These are phyloP conservation scores for Pseudomyrmex sp. DNA, from an alignment of 1,140 invertebrate genomes.

Conservation along the genomic window DNA sequence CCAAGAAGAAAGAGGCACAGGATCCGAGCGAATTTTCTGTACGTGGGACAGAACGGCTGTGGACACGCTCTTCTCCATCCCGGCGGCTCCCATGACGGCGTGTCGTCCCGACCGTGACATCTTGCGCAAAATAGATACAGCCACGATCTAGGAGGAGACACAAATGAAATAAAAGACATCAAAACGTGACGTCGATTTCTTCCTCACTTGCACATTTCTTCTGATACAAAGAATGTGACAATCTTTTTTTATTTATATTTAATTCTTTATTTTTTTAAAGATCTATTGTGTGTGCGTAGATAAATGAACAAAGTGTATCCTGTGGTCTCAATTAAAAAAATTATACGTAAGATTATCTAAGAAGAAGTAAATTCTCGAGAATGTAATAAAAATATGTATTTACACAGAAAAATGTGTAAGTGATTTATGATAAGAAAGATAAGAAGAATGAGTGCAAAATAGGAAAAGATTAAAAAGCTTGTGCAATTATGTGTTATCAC, in stretches of 20 bases:
- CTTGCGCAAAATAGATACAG: conserved; percentile 90
- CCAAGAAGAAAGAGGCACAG: conserved; percentile 89
- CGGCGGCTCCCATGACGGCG: conserved; percentile 91
- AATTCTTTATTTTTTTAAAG: background rate
- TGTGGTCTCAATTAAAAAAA: background rate
- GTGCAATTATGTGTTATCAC: background rate
- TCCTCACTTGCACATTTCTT: too few species aligned
- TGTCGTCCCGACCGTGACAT: conserved; percentile 89
- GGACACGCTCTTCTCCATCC: conserved; percentile 91
- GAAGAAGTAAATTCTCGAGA: background rate
- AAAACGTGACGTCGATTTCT: too few species aligned
- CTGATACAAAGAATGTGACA: too few species aligned
- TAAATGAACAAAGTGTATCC: background rate
- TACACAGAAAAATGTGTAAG: background rate
- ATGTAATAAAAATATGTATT: background rate
- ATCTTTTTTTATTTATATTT: background rate
- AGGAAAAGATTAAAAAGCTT: background rate
- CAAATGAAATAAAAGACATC: background rate
- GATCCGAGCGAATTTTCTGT: conserved; percentile 91
- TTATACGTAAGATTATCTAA: conserved; percentile 1
- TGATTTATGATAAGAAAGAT: conserved; percentile 17
- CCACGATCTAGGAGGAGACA: conserved; percentile 87
- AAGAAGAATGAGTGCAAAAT: background rate
- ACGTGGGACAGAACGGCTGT: conserved; percentile 92
- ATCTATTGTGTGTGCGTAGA: background rate